phyloP scores from a whole-genome alignment of 2,888 invertebrate genomes.

The Drosophila anomelani region DNA sequence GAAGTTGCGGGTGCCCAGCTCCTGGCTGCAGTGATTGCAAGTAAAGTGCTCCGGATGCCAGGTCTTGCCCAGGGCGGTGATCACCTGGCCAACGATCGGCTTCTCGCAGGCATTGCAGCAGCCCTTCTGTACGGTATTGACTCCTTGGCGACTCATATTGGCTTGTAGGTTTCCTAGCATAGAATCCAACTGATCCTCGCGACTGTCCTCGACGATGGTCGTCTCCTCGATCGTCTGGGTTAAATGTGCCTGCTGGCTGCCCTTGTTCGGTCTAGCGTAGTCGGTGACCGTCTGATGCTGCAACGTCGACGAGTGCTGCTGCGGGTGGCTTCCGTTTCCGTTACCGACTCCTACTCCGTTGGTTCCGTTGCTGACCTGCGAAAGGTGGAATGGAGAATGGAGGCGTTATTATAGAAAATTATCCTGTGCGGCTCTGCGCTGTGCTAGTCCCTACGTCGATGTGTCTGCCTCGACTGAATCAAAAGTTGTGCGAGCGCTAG shows the following conservation, averaged over 20 bases:
- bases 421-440: slow-evolving; percentile 7
- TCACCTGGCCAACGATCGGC: slow-evolving; percentile 98
- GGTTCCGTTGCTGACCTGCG: slow-evolving; percentile 87
- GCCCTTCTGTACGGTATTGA: slow-evolving; percentile 99
- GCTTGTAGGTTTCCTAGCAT: slow-evolving; percentile 89
- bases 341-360: slow-evolving; percentile 46
- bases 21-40: slow-evolving; percentile 98
- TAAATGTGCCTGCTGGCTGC: slow-evolving; percentile 84
- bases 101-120: slow-evolving; percentile 99
- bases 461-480: slow-evolving; percentile 83
- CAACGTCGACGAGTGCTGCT: slow-evolving; percentile 47
- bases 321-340: slow-evolving; percentile 40
- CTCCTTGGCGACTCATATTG: slow-evolving; percentile 99
- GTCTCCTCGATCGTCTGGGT: slow-evolving; percentile 84
- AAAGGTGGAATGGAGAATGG: slow-evolving; percentile 34
- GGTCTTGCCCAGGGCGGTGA: slow-evolving; percentile 97
- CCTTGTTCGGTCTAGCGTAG: slow-evolving; percentile 89
- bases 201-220: slow-evolving; percentile 82
- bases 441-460: slow-evolving; percentile 67
- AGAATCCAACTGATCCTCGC: slow-evolving; percentile 86
- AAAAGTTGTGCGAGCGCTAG: slow-evolving; percentile 83
- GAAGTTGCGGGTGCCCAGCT: slow-evolving; percentile 98
- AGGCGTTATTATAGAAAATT: slow-evolving; percentile 14
- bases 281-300: slow-evolving; percentile 87
- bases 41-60: slow-evolving; percentile 99